Evolutionary conservation across 2,888 invertebrate species (phyloP).

Genomic region (Caenorhabditis imperialis): DNA sequence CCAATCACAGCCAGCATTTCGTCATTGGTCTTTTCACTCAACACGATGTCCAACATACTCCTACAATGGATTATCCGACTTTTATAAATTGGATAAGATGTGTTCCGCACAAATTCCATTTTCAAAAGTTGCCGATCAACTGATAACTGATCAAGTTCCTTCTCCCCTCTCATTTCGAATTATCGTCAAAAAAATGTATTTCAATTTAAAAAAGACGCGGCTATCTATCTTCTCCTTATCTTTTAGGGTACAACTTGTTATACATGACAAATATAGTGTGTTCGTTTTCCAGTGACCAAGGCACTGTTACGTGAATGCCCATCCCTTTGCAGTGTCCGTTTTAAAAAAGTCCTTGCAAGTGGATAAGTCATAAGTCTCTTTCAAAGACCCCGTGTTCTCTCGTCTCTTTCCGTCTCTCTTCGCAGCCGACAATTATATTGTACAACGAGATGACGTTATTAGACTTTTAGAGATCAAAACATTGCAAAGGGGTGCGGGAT

Average conservation of each 20-base stretch:
- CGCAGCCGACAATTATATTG: conserved; percentile 15
- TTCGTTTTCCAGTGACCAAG: conserved; percentile 18
- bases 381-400: conserved; percentile 45
- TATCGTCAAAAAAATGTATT: conserved; percentile 22
- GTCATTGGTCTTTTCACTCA: conserved; percentile 32
- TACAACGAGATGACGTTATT: conserved; percentile 55
- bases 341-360: conserved; percentile 46
- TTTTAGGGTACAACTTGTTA: conserved; percentile 12
- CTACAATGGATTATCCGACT: no score
- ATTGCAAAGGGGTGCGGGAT: conserved; percentile 23
- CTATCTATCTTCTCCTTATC: conserved; percentile 3
- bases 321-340: not conserved
- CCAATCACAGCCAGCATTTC: conserved; percentile 44
- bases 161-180: conserved; percentile 17
- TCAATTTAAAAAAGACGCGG: conserved; percentile 2
- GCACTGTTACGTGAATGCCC: conserved; percentile 13
- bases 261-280: conserved; percentile 3
- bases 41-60: conserved; percentile 32
- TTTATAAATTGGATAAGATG: no score
- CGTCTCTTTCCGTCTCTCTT: conserved; percentile 15
- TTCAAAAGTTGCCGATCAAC: conserved; percentile 41
- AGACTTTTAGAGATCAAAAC: conserved; percentile 60
- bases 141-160: conserved; percentile 41
- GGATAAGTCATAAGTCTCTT: conserved; percentile 25
- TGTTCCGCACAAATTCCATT: conserved; percentile 4